Base-by-base conservation (phyloP, 2,113 vertebrate genomes). In the Peromyscus leucopus region DNA sequence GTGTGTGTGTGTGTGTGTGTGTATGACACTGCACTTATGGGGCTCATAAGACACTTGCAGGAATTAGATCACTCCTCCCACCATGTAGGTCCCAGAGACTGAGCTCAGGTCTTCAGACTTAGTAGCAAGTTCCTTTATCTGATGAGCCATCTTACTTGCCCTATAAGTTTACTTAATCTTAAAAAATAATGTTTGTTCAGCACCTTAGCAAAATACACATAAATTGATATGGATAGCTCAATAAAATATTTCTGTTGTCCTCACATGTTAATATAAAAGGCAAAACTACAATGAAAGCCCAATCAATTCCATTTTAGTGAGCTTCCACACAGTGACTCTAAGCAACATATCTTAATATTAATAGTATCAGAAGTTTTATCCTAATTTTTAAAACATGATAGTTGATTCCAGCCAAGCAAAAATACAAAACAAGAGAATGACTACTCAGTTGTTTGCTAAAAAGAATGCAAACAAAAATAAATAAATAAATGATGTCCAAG, bases 341-440 rank as follows among this genome's bases (percentile, higher is more conserved):
- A 96, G 65, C 22, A 95, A 93, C 16, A 61, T 93, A 71, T 76
- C 33, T 93, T 89, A 95, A 85, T 59, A 96, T 11, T 65, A 95
- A 72, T 51, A 97, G 16, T 59, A 71, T 9, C 28, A 59, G 2
- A 51, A 90, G n/a, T 89, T 92, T 72, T 72, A 94, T 69, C 69
- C 7, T 76, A 61, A 3, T 55, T 86, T 91, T 89, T 76, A 71
- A 71, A 71, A 46, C 76, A 57, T 94, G 82, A 67, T 76, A 51
- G 39, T 36, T 92, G 16, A 26, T 6, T 24, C 21, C 89, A 28
- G 4, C 39, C 55, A 76, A 48, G 9, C 15, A 63, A 76, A 95
- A 65, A 2, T 79, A 94, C 31, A 42, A 36, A 61, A 22, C 69
- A 4, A 19, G 22, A 15, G 61, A 39, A 92, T 31, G 92, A 71